Percentiles rank a stretch among this genome's conserved stretches.
Evolutionary conservation across 2,113 vertebrate genomes (phyloP).

Genomic region (western clawed frog (Xenopus tropicalis)): UCB_Xtro_10.0 CM004443.2:84610001-84610500

Average conservation of each 20-base stretch:
- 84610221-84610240: too few species aligned
- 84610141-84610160: too few species aligned
- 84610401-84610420: conserved; percentile 91
- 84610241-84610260: conserved; percentile 70
- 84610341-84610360: conserved; percentile 96
- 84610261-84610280: conserved; percentile 90
- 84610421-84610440: conserved; percentile 94
- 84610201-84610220: too few species aligned
- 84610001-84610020: too few species aligned
- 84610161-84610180: too few species aligned
- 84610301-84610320: conserved; percentile 93
- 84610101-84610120: too few species aligned
- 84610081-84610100: too few species aligned
- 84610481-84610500: background rate
- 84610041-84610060: too few species aligned
- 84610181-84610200: too few species aligned
- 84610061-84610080: too few species aligned
- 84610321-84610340: conserved; percentile 91
- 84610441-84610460: conserved; percentile 87
- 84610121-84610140: too few species aligned
- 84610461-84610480: conserved; percentile 61
- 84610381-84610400: conserved; percentile 94
- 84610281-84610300: conserved; percentile 95
- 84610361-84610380: conserved; percentile 90
- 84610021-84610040: too few species aligned